Evolutionary conservation across 2,797 vertebrate genomes (phyloP), one percentile per base, ranked within the genome.

Genomic region (Naso thynnoides): DNA sequence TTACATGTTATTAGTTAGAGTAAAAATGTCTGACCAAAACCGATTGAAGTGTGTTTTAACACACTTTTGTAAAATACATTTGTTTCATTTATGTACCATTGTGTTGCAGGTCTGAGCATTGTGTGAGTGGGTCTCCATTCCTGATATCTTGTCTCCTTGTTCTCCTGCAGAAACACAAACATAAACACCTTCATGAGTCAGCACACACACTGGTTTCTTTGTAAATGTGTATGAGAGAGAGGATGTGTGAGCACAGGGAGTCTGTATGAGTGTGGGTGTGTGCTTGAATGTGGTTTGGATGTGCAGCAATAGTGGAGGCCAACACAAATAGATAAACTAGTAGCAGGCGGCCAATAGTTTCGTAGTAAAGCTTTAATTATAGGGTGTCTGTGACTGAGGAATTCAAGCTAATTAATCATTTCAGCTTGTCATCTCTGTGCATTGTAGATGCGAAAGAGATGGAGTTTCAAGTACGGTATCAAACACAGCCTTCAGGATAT

Each of bases 71-170:
- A 18, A 38, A 61, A 39, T 18, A 6, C 6, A 16, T 36, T 45
- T 8, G 45, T 47, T 26, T 33, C 1, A 62, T 65, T 54, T 33
- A 68, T 58, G 16, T 94, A 99, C 97, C 96, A 1, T 97, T 93
- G 60, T 97, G 97, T 67, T 99, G 97, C 67, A 98, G 93, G 82
- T 99, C 98, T 13, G 97, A 98, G 79, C 98, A 99, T 59, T 99
- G 98, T 44, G 97, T 99, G 67, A 99, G 93, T 0, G 98, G 98
- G 76, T 99, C 98, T 87, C 98, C 98, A 2, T 99, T 99, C 84
- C 98, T 95, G 90, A 99, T 98, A 76, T 99, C 98, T 89, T 99
- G 98, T 52, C 98, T 91, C 76, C 98, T 95, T n/a, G 97, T 98
- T 71, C 98, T 96, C 86, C 98, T 99, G 90, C 69, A 92, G 90